A percentile compares a stretch with the other conserved stretches of the same genome.
These are phyloP conservation scores for Salarias fasciatus DNA, from an alignment of 2,797 vertebrate genomes.

Conservation along the genomic window DNA sequence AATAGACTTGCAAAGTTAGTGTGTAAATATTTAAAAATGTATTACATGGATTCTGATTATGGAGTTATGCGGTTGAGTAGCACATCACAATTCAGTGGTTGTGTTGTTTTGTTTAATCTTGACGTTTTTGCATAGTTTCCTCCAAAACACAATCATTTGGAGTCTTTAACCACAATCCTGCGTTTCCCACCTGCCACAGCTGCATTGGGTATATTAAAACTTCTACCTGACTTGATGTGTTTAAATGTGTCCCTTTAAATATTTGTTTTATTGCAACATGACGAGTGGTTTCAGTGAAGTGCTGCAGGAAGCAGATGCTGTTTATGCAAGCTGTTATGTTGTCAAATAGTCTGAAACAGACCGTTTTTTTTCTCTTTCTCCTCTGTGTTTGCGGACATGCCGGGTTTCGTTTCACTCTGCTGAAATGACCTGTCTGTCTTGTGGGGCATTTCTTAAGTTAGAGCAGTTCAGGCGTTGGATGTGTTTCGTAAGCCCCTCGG, in stretches of 20 bases:
- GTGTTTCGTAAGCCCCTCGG: conserved; percentile 5
- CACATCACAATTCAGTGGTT: background rate
- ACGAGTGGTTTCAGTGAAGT: background rate
- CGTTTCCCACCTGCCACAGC: too few relatives aligned
- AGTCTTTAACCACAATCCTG: too few relatives aligned
- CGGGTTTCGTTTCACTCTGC: background rate
- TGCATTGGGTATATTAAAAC: too few relatives aligned
- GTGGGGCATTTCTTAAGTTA: background rate
- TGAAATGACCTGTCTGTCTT: background rate
- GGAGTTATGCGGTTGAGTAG: too few relatives aligned
- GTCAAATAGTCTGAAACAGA: background rate
- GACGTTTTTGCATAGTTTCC: background rate
- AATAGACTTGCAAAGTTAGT: background rate
- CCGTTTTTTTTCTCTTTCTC: too few relatives aligned
- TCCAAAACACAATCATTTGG: too few relatives aligned
- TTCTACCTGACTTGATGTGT: too few relatives aligned
- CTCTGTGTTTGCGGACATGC: too few relatives aligned
- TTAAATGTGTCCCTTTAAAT: too few relatives aligned
- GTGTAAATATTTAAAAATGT: background rate
- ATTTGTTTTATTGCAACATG: too few relatives aligned
- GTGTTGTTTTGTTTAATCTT: background rate
- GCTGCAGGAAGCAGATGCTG: background rate
- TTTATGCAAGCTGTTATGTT: background rate
- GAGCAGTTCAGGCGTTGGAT: background rate
- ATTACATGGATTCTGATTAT: background rate